Base-by-base conservation (phyloP, 2,888 invertebrate species). In the Sussaba pulchella region DNA sequence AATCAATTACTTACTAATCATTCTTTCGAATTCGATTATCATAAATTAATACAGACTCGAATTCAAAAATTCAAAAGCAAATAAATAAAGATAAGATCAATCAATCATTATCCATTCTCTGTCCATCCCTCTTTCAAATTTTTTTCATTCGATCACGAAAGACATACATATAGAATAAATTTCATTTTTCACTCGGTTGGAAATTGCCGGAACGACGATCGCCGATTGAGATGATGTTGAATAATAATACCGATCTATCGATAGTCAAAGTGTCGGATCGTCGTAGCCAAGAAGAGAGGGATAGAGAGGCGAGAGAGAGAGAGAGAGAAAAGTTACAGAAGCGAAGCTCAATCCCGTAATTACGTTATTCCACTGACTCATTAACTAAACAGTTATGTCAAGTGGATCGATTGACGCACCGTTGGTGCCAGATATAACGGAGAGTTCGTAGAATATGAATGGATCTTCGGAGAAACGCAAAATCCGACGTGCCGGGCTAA, bases 311-410 rank as follows among this genome's bases (percentile, higher is more conserved):
- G 57, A 24, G 21, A 26, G 36, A 57, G 54, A 31, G 43, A 61
- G 47, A 5, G 45, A 39, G 54, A 59, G 26, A 17, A 17, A 31
- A n/a, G 14, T 9, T 43, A 4, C n/a, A 12, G 31, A 1, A 57
- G 31, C 4, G 10, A 36, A 31, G 31, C 3, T 14, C 9, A 36
- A 10, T 21, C 47, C n/a, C 26, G 41, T 6, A 39, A 64, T 52
- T 1, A 17, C 36, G 21, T 50, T 50, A 66, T 66, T 66, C 19
- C 41, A 64, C 26, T 83, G 82, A 75, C 79, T 83, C 86, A 87
- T 88, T 86, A 88, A 88, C 83, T 84, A 87, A 87, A 85, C 85
- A 88, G 87, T 81, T 85, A 85, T 85, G 87, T 83, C 83, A 84
- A 83, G 80, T 79, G 77, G 83, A 75, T 84, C 85, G 83, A 67